Conservation (phyloP, 2,113 vertebrate genomes). For the Mastomys natalensis region DNA sequence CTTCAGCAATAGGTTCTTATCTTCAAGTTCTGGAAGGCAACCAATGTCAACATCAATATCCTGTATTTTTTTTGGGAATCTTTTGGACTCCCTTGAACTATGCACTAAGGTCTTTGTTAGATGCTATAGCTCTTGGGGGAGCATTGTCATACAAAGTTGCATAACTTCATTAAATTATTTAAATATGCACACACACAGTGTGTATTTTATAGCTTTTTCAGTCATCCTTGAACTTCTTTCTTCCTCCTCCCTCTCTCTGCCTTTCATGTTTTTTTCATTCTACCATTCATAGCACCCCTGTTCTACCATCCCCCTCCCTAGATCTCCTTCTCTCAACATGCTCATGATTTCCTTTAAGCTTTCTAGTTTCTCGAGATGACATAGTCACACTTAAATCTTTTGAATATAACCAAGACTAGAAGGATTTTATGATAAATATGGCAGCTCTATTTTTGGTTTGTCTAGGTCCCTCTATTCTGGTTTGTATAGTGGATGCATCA, state of each 20-base stretch:
- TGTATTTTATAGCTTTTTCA: background rate
- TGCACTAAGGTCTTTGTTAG: too few species aligned
- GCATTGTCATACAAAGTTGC: too few species aligned
- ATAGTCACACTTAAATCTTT: background rate
- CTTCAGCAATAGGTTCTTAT: too few species aligned
- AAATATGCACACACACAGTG: background rate
- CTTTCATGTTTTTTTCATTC: background rate
- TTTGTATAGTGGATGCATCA: background rate
- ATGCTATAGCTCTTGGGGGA: too few species aligned
- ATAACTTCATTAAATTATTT: too few species aligned
- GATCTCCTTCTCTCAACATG: background rate
- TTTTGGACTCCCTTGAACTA: too few species aligned
- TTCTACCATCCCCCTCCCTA: background rate
- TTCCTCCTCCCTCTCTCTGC: too few species aligned
- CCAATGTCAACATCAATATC: too few species aligned
- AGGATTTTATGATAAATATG: background rate
- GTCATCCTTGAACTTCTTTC: background rate
- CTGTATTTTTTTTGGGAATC: too few species aligned
- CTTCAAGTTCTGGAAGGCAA: too few species aligned
- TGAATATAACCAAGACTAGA: background rate
- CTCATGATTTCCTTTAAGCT: background rate
- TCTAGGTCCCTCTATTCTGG: background rate
- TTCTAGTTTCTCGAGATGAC: background rate
- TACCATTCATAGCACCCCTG: background rate
- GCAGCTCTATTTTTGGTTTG: background rate